Percentiles rank a stretch among this genome's conserved stretches.
These are phyloP conservation scores for Zaprionus tsacasi DNA, from an alignment of 1,140 invertebrate genomes.

Conservation along the genomic window DNA sequence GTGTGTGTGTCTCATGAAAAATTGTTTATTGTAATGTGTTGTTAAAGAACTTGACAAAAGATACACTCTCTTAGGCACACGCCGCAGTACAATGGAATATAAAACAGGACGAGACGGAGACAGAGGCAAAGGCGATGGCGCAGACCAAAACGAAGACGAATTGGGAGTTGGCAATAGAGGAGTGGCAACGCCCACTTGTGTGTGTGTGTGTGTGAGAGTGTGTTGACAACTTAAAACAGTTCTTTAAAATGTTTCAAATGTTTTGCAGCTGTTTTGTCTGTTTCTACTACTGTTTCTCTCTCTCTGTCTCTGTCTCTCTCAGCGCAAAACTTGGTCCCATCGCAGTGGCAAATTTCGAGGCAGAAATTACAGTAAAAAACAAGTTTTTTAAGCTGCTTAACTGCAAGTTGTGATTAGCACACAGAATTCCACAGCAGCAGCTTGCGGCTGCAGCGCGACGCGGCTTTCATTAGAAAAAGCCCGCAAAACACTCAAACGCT, in stretches of 20 bases:
- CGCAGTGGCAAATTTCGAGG: conserved; percentile 19
- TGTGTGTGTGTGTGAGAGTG: conserved; percentile 20
- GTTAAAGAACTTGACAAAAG: conserved; percentile 68
- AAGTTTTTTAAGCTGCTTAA: conserved; percentile 77
- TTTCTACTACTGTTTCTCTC: neutral
- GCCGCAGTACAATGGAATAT: conserved; percentile 18
- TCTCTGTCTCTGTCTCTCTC: no score
- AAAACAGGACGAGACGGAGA: neutral
- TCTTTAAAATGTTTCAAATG: conserved; percentile 35
- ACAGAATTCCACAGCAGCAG: conserved; percentile 52
- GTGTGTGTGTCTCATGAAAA: conserved; percentile 63
- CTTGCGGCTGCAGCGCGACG: conserved; percentile 53
- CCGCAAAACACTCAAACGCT: conserved; percentile 21
- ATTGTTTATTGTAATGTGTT: conserved; percentile 78
- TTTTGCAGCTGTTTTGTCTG: conserved; percentile 38
- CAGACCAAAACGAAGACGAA: neutral
- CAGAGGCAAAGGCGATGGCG: neutral
- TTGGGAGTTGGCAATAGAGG: neutral
- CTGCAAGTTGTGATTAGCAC: conserved; percentile 79
- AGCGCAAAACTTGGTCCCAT: conserved; percentile 31
- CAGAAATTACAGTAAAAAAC: conserved; percentile 68
- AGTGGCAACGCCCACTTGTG: conserved; percentile 17
- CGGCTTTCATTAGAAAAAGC: conserved; percentile 63
- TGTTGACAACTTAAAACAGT: conserved; percentile 37
- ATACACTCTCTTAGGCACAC: conserved; percentile 32